Conservation (phyloP, 2,797 vertebrate species). For the Halcyon badia region DNA sequence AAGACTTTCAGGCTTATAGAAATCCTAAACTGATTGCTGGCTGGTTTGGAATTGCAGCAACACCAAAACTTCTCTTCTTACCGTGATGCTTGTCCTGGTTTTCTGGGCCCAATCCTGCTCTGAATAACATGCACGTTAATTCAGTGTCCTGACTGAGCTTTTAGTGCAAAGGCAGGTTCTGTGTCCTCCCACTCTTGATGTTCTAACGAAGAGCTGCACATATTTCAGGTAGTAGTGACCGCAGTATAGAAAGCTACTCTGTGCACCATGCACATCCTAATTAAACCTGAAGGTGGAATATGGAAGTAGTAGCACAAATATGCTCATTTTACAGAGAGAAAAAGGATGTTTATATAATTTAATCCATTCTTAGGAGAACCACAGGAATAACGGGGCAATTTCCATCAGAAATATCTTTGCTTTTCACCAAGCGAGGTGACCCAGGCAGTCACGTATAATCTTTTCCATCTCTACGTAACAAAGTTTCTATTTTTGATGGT, state of each 20-base stretch:
- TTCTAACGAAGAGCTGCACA: not conserved
- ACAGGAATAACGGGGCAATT: slow-evolving; percentile 5
- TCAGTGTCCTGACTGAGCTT: not conserved
- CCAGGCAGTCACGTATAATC: not conserved
- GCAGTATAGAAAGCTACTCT: not conserved
- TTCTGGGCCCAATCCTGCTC: not conserved
- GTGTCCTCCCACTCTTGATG: not conserved
- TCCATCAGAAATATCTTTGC: slow-evolving; percentile 37
- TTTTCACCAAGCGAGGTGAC: slow-evolving; percentile 29
- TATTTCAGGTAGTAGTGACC: not conserved
- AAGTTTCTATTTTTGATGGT: not conserved
- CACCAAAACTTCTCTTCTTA: not conserved
- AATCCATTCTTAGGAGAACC: not conserved
- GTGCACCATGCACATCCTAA: not conserved
- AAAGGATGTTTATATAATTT: not conserved
- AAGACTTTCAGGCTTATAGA: slow-evolving; percentile 21
- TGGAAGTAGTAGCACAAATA: not conserved
- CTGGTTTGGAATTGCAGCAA: slow-evolving; percentile 22
- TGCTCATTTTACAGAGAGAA: not conserved
- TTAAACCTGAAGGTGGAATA: not conserved
- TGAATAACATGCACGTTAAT: not conserved
- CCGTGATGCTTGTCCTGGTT: not conserved
- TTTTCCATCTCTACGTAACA: not conserved
- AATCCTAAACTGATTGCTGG: slow-evolving; percentile 18
- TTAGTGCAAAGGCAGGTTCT: not conserved